Percentiles rank a stretch among this genome's conserved stretches.
These are phyloP conservation scores for Gryllus longicercus DNA, from an alignment of 2,888 invertebrate species.

Conservation along the genomic window DNA sequence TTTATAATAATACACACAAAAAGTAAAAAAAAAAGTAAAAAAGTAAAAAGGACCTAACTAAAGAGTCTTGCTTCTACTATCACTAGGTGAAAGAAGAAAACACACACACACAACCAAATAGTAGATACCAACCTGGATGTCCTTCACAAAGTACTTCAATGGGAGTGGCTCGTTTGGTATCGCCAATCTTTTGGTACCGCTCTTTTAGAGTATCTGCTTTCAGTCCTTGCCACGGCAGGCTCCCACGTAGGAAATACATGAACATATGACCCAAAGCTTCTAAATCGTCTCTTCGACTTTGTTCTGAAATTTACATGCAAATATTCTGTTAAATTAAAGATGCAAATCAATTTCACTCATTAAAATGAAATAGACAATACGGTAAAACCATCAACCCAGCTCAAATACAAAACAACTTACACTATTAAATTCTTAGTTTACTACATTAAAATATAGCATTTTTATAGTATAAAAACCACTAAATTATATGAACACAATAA, in stretches of 20 bases:
- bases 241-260: constrained; percentile 99
- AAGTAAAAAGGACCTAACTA: too few species aligned
- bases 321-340: not conserved
- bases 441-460: too few species aligned
- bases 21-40: too few species aligned
- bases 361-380: not conserved
- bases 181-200: constrained; percentile 99
- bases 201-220: constrained; percentile 99
- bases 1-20: too few species aligned
- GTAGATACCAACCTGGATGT: constrained; percentile 54
- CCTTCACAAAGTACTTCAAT: constrained; percentile 81
- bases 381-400: not conserved
- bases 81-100: not conserved
- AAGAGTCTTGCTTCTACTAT: too few species aligned
- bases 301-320: constrained; percentile 64
- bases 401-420: too few species aligned
- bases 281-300: constrained; percentile 97
- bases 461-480: too few species aligned
- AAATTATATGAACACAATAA: not conserved
- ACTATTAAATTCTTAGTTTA: too few species aligned
- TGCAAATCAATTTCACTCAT: not conserved
- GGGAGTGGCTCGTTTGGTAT: constrained; percentile 98
- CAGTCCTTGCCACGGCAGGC: constrained; percentile 99
- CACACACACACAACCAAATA: not conserved
- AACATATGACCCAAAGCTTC: constrained; percentile 99